Evolutionary conservation across 2,113 vertebrate genomes (phyloP), one percentile per base, ranked within the genome.

Genomic region (Aphelocoma coerulescens): DNA sequence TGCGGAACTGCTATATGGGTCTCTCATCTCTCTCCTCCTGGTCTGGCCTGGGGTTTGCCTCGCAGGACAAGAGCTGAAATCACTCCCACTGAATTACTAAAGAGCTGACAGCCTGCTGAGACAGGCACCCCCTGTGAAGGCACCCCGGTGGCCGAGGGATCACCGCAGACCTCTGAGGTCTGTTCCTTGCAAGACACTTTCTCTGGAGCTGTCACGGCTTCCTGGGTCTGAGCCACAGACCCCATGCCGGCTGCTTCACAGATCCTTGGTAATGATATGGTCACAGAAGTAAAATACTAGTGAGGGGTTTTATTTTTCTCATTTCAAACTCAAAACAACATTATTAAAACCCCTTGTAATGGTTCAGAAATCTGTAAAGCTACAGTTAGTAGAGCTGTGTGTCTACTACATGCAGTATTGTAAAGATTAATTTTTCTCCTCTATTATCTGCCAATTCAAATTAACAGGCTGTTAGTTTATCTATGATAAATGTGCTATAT

Each of bases 391-490:
- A 88, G 51, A 86, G 39, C 94, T 73, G 46, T 94, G 32, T n/a
- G 39, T 93, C 55, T 87, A 13, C 74, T 91, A 48, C 39, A 35
- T 7, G 11, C 30, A 81, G 62, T 83, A 52, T 32, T 90, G 66
- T 73, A 87, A 93, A 90, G 80, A 95, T 96, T 85, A 23, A 59
- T 95, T 97, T 97, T 91, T 73, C 35, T 93, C 68, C 52, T 71
- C 54, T 22, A 54, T 91, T 95, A 43, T 80, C 79, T 96, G 95
- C 88, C 95, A 88, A 61, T 63, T 92, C n/a, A 95, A 88, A 96
- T 97, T 94, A 97, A 89, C 67, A 91, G 72, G n/a, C 77, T 95
- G 88, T 96, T 94, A 92, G 49, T 85, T 96, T 96, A 81, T 87
- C 72, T 65, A 16, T 80, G 92, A 97, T 96, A 96, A 97, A 97